Conservation (phyloP, 1,140 invertebrate genomes). For the Conus ventricosus region DNA sequence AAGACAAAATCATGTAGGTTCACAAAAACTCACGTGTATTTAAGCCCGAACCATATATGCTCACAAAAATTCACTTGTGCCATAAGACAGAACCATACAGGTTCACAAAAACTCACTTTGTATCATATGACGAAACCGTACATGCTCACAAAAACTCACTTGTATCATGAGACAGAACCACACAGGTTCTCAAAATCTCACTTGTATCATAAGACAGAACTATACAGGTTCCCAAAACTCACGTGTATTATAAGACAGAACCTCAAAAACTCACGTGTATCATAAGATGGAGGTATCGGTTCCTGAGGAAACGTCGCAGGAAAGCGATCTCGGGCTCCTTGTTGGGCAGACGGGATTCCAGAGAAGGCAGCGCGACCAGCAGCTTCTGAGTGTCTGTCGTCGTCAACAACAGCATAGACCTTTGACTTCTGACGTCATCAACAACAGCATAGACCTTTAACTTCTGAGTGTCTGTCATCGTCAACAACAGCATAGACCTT, state of each 20-base stretch:
- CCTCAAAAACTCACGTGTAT: constrained; percentile 49
- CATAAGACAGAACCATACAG: background rate
- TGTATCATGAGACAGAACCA: background rate
- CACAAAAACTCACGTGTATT: too few relatives aligned
- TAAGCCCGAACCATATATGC: too few relatives aligned
- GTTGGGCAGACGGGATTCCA: constrained; percentile 53
- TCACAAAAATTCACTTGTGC: background rate
- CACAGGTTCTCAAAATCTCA: background rate
- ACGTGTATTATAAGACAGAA: constrained; percentile 51
- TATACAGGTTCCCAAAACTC: background rate
- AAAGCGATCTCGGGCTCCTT: constrained; percentile 61
- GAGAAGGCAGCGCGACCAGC: constrained; percentile 55
- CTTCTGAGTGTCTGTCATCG: too few relatives aligned
- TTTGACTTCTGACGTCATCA: too few relatives aligned
- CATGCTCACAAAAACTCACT: background rate
- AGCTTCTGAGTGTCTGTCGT: constrained; percentile 59
- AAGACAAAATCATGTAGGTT: too few relatives aligned
- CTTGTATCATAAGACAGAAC: background rate
- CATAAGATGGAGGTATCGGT: constrained; percentile 55
- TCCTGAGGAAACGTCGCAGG: constrained; percentile 58
- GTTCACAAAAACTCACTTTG: background rate
- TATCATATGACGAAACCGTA: background rate
- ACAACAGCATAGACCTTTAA: too few relatives aligned
- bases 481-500: too few relatives aligned
- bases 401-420: background rate